These are phyloP conservation scores for Parasteatoda lunata DNA, from an alignment of 2,888 invertebrate genomes.

Conservation along the genomic window DNA sequence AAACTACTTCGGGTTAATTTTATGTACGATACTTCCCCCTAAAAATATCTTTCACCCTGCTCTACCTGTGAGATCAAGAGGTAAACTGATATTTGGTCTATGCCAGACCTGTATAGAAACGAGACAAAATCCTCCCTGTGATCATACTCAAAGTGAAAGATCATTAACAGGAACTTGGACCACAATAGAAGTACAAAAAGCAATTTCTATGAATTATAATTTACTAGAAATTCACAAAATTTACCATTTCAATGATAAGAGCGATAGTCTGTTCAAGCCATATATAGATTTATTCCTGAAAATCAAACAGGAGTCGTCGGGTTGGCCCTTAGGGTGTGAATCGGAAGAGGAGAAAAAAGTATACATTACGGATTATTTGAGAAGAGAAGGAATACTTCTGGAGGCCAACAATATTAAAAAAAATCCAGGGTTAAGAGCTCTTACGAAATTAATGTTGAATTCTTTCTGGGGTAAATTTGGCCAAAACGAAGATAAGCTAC, in stretches of 20 bases:
- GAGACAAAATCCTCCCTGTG: constrained; percentile 66
- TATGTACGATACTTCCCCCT: no score
- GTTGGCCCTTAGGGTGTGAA: constrained; percentile 69
- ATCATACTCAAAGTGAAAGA: constrained; percentile 69
- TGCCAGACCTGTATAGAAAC: constrained; percentile 70
- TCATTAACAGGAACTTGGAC: constrained; percentile 70
- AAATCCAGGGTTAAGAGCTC: background rate
- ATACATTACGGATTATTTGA: background rate
- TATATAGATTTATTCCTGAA: no score
- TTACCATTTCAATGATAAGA: background rate
- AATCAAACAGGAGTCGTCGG: constrained; percentile 55
- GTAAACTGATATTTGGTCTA: constrained; percentile 71
- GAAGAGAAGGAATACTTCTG: constrained; percentile 15
- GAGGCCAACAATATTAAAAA: constrained; percentile 10
- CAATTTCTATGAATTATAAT: constrained; percentile 70
- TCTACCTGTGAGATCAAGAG: no score
- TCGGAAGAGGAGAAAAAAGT: constrained; percentile 53
- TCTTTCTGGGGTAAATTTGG: constrained; percentile 69
- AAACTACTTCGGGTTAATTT: no score
- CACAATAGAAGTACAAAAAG: constrained; percentile 71
- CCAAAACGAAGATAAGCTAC: constrained; percentile 4
- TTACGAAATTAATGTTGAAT: constrained; percentile 70
- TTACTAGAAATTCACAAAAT: constrained; percentile 67
- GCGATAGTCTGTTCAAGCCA: no score
- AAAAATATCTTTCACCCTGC: no score